Base-by-base conservation (phyloP, 37 sponge, comb jelly and placozoan genomes). In the Geodia barretti region DNA sequence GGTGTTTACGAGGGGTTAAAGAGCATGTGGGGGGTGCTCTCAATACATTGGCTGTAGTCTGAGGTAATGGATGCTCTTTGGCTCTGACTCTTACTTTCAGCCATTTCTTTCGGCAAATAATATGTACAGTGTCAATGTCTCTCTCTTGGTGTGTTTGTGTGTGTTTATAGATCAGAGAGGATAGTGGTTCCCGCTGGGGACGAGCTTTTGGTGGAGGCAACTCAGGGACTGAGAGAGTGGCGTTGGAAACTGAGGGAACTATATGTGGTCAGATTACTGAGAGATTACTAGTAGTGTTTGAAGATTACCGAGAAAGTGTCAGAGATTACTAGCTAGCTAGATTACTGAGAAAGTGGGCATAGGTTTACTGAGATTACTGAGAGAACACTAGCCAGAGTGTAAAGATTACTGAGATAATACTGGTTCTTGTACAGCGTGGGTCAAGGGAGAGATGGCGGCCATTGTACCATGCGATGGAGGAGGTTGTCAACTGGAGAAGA, bases 171-270 rank as follows among this genome's bases (percentile, higher is more conserved):
- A 11, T 41, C 47, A 30, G 26, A n/a, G 29, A 47, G 47, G 25
- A 54, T 47, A 21, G 47, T 85, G 36, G 43, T 91, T 0, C 79
- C 83, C 1, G 37, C 43, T 39, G 83, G 43, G 28, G 88, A 87
- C 42, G 72, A 83, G 47, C 74, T 87, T 3, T 72, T 67, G 1
- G 24, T 79, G 24, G 92, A 92, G 64, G 88, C 88, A 0, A 76
- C 43, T 24, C 76, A 87, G 60, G 26, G 39, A 4, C 87, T 92
- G 41, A 74, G 75, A 38, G 80, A 83, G 62, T 92, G 87, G 84
- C 62, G 69, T 34, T 14, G 32, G 19, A 79, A 79, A 23, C 82
- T 83, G n/a, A 30, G 34, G 24, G 33, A 83, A 19, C 47, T 76
- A 47, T 92, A 84, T 64, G 37, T 75, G 42, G 92, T 87, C 19